A percentile compares a stretch with the other conserved stretches of the same genome.
Evolutionary conservation across 2,888 invertebrate genomes (phyloP).

Genomic region (Hedychridium roseum): DNA sequence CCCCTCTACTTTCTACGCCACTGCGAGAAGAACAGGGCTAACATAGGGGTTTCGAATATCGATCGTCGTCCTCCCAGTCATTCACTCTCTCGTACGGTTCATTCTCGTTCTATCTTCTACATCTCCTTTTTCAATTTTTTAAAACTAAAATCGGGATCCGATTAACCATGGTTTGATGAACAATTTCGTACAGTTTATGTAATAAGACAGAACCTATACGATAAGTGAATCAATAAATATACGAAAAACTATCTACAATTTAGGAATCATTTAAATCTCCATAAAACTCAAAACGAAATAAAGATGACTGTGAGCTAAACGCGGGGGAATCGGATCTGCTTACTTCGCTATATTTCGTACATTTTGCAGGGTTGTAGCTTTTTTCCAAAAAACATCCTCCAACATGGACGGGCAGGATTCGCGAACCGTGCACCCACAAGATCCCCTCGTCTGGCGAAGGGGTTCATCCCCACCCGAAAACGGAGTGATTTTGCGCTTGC

Average conservation of each 20-base stretch:
- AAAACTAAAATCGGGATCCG: neutral
- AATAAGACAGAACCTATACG: neutral
- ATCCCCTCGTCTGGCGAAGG: neutral
- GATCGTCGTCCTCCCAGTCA: slow-evolving; percentile 56
- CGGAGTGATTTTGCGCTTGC: too few species aligned
- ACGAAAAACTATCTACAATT: too few species aligned
- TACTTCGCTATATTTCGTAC: too few species aligned
- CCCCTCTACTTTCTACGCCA: slow-evolving; percentile 35
- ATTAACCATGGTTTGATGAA: neutral
- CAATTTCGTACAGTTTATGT: neutral
- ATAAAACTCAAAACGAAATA: too few species aligned
- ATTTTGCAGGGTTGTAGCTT: too few species aligned
- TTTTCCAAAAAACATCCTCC: slow-evolving; percentile 20
- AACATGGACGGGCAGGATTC: slow-evolving; percentile 13
- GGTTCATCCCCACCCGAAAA: too few species aligned
- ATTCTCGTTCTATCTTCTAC: neutral
- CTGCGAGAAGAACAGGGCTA: slow-evolving; percentile 27
- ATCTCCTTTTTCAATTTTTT: neutral
- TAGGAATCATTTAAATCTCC: too few species aligned
- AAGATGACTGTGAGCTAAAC: too few species aligned
- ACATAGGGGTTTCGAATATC: slow-evolving; percentile 59
- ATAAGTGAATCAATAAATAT: too few species aligned
- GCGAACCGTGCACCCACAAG: slow-evolving; percentile 5
- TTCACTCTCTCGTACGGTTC: slow-evolving; percentile 41
- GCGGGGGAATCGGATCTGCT: too few species aligned